Evolutionary conservation across 23 tunicate genomes (phyloP), one percentile per base, ranked within the genome.

Genomic region (Aplidium turbinatum): DNA sequence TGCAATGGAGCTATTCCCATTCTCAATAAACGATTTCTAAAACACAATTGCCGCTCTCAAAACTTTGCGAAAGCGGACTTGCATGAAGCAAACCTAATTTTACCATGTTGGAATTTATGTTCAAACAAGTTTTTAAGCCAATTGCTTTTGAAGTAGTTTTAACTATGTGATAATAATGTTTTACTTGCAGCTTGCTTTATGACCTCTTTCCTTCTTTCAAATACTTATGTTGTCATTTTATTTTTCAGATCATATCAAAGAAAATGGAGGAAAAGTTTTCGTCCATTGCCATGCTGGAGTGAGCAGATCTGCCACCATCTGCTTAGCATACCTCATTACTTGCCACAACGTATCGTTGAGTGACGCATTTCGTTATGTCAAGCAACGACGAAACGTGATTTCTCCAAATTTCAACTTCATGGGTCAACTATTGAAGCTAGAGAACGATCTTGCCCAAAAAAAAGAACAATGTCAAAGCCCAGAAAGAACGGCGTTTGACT

Each of bases 361-460:
- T 73, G 92, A 85, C 72, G 92, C 92, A n/a, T 85, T 77, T 61
- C 78, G 82, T n/a, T 79, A 85, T 60, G 92, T 85, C 35, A 85
- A 85, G 56, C 42, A 55, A 19, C 68, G 77, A 29, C 76, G 92
- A 68, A 70, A 75, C 70, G 92, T 85, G 9, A 85, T 85, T 26
- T 77, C 92, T 19, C 92, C 92, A 22, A 85, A 85, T 73, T 85
- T 85, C 72, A 85, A 78, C 79, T 85, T 85, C 47, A 85, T 85
- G 92, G 92, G 92, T 0, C 92, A 85, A 47, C 78, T 85, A 28
- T 57, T 68, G 18, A 68, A 56, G 18, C 58, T 80, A 27, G 85
- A 80, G 57, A 65, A 18, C 25, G 72, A 65, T 38, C 28, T 65
- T 16, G 72, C 72, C 4, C 27, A 27, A 2, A 36, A 29, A 38